Percentiles rank a stretch among this genome's conserved stretches.
Evolutionary conservation across 2,888 invertebrate species (phyloP).

Genomic region (Taphrorychus bicolor): DNA sequence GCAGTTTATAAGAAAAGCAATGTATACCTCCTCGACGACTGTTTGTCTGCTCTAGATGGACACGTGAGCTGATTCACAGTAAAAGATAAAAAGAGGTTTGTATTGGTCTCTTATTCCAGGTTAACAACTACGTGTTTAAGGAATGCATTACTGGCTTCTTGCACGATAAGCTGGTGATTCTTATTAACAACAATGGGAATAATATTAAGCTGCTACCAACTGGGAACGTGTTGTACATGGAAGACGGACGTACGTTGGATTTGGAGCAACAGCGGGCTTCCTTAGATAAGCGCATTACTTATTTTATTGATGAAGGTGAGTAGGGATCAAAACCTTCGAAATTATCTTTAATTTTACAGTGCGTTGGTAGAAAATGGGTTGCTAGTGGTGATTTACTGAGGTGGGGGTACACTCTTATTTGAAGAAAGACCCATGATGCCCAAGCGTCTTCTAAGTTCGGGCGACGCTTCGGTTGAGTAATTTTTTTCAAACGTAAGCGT

Average conservation of each 20-base stretch:
- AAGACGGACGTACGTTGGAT: slow-evolving; percentile 45
- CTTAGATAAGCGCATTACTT: slow-evolving; percentile 46
- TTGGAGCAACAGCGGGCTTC: slow-evolving; percentile 44
- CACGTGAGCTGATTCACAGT: slow-evolving; percentile 37
- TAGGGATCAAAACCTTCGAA: neutral
- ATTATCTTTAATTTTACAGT: too few relatives aligned
- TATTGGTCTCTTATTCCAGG: slow-evolving; percentile 14
- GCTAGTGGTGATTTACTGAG: too few relatives aligned
- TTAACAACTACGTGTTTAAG: slow-evolving; percentile 47
- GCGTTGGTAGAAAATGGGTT: too few relatives aligned
- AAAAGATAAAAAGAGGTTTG: neutral
- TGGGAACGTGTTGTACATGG: slow-evolving; percentile 46
- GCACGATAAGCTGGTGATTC: slow-evolving; percentile 49
- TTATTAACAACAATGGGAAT: slow-evolving; percentile 50
- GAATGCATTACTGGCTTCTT: slow-evolving; percentile 50
- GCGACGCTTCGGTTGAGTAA: too few relatives aligned
- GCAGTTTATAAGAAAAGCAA: slow-evolving; percentile 51
- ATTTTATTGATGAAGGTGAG: slow-evolving; percentile 46
- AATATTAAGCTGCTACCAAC: slow-evolving; percentile 47
- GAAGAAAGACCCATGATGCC: too few relatives aligned
- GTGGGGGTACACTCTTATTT: too few relatives aligned
- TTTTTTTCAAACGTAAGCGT: too few relatives aligned
- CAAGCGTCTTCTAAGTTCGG: too few relatives aligned
- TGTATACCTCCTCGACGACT: slow-evolving; percentile 53
- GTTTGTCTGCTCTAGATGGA: slow-evolving; percentile 49